A percentile compares a stretch with the other conserved stretches of the same genome.
Evolutionary conservation across 1,140 invertebrate genomes (phyloP).

Genomic region (Zophobas atratus): DNA sequence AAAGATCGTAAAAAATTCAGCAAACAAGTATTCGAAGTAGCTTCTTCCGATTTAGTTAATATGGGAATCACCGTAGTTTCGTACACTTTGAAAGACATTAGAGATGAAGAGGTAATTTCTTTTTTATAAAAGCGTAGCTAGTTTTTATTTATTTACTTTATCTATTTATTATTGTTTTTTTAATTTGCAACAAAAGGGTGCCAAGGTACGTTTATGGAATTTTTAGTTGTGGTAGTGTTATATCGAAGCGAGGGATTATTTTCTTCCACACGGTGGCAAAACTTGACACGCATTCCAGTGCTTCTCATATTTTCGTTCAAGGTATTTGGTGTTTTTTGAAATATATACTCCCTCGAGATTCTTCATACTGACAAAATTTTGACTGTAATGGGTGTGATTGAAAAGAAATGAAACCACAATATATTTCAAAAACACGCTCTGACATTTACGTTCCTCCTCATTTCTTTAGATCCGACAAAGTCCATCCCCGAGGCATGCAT

Average conservation of each 20-base stretch:
- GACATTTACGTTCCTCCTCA: not conserved
- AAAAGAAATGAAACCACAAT: not conserved
- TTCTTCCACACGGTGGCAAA: constrained; percentile 7
- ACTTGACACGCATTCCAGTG: not conserved
- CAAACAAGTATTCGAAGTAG: constrained; percentile 96
- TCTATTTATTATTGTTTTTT: constrained; percentile 56
- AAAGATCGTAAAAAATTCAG: constrained; percentile 99
- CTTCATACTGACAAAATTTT: too few species aligned
- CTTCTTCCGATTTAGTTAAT: constrained; percentile 95
- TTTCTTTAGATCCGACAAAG: not conserved
- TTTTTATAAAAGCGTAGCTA: not conserved
- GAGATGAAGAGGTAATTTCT: constrained; percentile 92
- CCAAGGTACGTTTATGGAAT: constrained; percentile 68
- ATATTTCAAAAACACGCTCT: not conserved
- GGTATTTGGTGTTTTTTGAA: not conserved
- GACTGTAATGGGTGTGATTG: too few species aligned
- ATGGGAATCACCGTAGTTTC: constrained; percentile 99
- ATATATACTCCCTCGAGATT: too few species aligned
- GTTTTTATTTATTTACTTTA: constrained; percentile 44
- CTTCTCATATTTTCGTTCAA: not conserved
- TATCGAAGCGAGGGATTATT: constrained; percentile 12
- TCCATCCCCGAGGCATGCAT: not conserved
- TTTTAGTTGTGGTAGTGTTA: constrained; percentile 39
- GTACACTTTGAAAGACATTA: constrained; percentile 97
- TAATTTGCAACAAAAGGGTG: constrained; percentile 69